Evolutionary conservation across 2,113 vertebrate genomes (phyloP), one percentile per base, ranked within the genome.

Genomic region (Nannobrachium achirus): DNA sequence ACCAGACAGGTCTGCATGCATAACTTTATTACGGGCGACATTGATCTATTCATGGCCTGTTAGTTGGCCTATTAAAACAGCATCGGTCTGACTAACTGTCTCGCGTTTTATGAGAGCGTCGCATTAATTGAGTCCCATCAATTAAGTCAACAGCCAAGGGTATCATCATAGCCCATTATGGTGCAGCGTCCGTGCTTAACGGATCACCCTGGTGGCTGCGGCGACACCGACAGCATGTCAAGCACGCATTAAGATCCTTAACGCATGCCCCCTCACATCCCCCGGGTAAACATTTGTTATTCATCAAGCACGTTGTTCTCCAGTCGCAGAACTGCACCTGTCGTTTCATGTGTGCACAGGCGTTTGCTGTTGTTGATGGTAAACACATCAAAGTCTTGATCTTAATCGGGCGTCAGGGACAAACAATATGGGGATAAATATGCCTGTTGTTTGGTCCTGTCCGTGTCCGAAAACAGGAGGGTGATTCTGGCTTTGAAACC

Each of bases 31-130:
- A 63, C 80, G 82, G 69, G 77, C 62, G 73, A 85, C 83, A 88
- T 79, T 88, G 81, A 86, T 88, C 83, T 81, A 81, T 85, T 84
- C 76, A 68, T 77, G 81, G 86, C 83, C 76, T 75, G 69, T 85
- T 84, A 86, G 87, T n/a, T n/a, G n/a, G n/a, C n/a, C n/a, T 88
- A 80, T 68, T 80, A 74, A 82, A 73, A 82, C 77, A 56, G 84
- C 65, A 33, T 33, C 6, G 74, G 84, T 73, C 39, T 72, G 70
- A 84, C 80, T 78, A 84, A 88, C 81, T 84, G 79, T 78, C 81
- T 82, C 77, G 62, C 76, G 81, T 82, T 73, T 67, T 74, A 84
- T 71, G 75, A 84, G 76, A 81, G 25, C 25, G 25, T 33, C 25
- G 25, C 25, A 33, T 33, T 33, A 33, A 33, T 33, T 33, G 6